Percentiles rank a stretch among this genome's conserved stretches.
Conservation (phyloP, 2,113 vertebrate species). For the Crypturellus undulatus region DNA sequence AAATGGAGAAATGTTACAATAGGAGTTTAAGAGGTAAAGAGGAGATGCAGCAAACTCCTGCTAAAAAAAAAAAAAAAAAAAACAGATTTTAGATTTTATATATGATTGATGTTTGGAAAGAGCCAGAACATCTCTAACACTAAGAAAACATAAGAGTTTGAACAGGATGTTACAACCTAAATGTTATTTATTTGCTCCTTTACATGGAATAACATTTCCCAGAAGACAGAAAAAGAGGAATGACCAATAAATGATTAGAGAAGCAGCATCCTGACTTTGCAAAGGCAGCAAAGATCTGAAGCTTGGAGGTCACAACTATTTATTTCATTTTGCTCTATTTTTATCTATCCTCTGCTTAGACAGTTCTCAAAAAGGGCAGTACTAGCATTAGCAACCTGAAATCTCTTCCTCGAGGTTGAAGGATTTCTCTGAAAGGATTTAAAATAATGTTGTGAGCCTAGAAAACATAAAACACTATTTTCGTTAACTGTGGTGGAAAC, state of each 20-base stretch:
- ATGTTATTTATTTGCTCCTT: not conserved
- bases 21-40: not conserved
- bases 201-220: not conserved
- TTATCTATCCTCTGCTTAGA: no score
- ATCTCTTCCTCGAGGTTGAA: no score
- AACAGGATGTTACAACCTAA: not conserved
- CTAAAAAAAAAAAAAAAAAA: no score
- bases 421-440: constrained; percentile 77
- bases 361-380: no score
- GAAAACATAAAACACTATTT: constrained; percentile 28
- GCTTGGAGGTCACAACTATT: no score
- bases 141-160: not conserved
- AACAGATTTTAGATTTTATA: no score
- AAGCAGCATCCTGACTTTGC: no score
- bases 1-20: not conserved
- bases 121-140: not conserved
- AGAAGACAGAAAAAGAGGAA: not conserved
- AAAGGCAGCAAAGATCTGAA: no score
- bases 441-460: constrained; percentile 76
- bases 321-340: no score
- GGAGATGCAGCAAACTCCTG: not conserved
- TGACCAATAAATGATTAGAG: no score
- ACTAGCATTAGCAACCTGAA: no score
- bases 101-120: not conserved
- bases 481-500: not conserved